These are phyloP conservation scores for Blastomussa wellsi DNA, from an alignment of 92 coral and sea anemone species.

Conservation along the genomic window DNA sequence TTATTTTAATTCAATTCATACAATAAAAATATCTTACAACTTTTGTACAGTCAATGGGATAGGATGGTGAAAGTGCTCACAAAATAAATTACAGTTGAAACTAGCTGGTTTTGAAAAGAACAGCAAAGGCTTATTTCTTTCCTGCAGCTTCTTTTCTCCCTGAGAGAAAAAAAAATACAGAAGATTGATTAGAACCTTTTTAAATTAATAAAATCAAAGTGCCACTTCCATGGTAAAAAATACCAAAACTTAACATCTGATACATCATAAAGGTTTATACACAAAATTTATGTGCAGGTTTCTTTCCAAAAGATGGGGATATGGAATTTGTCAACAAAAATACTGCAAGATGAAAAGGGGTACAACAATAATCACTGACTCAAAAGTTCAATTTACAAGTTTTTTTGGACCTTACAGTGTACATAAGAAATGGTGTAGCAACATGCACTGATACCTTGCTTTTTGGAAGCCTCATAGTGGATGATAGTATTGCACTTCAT, in stretches of 20 bases:
- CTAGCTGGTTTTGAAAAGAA: not conserved
- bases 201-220: slow-evolving; percentile 2
- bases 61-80: no score
- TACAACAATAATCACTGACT: not conserved
- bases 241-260: no score
- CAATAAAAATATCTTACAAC: no score
- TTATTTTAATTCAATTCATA: no score
- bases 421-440: not conserved
- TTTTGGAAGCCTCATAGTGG: slow-evolving; percentile 15
- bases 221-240: slow-evolving; percentile 2
- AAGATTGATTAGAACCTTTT: not conserved
- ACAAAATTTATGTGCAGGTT: not conserved
- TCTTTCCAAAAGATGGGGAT: not conserved
- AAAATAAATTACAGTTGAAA: no score
- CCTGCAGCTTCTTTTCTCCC: no score
- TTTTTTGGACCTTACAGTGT: slow-evolving; percentile 4
- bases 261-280: no score
- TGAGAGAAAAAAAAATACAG: not conserved
- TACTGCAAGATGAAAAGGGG: slow-evolving; percentile 14
- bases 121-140: not conserved
- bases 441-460: slow-evolving; percentile 11
- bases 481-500: slow-evolving; percentile 38
- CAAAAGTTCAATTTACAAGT: slow-evolving; percentile 1
- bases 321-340: not conserved
- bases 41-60: no score